Evolutionary conservation across 2,888 invertebrate species (phyloP).

Genomic region (Colostygia pectinataria): DNA sequence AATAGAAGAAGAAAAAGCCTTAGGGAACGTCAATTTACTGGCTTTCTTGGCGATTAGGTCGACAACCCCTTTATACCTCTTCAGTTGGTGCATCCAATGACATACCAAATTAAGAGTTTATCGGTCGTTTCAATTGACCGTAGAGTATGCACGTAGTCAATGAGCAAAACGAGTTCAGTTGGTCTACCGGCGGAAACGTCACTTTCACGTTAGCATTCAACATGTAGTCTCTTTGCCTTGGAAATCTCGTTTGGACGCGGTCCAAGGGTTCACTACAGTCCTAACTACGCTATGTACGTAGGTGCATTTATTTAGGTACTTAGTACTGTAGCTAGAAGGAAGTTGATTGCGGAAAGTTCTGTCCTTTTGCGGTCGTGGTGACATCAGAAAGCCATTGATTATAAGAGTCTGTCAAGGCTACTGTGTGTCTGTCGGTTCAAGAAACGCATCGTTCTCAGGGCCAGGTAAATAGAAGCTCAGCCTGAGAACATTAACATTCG

Average conservation of each 20-base stretch:
- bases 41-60: too few relatives aligned
- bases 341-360: slow-evolving; percentile 6
- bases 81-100: slow-evolving; percentile 18
- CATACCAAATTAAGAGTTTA: slow-evolving; percentile 12
- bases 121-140: slow-evolving; percentile 15
- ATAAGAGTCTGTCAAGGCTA: neutral
- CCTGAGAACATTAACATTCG: too few relatives aligned
- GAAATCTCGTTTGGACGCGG: slow-evolving; percentile 18
- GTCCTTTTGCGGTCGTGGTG: slow-evolving; percentile 7
- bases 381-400: neutral
- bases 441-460: too few relatives aligned
- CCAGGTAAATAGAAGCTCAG: too few relatives aligned
- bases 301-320: too few relatives aligned
- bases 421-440: too few relatives aligned
- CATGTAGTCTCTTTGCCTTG: slow-evolving; percentile 17
- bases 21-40: too few relatives aligned
- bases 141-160: slow-evolving; percentile 10
- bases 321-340: slow-evolving; percentile 1
- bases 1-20: too few relatives aligned
- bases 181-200: slow-evolving; percentile 20
- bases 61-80: neutral
- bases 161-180: slow-evolving; percentile 21
- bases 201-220: slow-evolving; percentile 26
- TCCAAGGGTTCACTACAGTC: too few relatives aligned
- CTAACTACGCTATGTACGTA: too few relatives aligned